These are phyloP conservation scores for Caenorhabditis panamensis DNA, from an alignment of 2,888 invertebrate species.

Conservation along the genomic window DNA sequence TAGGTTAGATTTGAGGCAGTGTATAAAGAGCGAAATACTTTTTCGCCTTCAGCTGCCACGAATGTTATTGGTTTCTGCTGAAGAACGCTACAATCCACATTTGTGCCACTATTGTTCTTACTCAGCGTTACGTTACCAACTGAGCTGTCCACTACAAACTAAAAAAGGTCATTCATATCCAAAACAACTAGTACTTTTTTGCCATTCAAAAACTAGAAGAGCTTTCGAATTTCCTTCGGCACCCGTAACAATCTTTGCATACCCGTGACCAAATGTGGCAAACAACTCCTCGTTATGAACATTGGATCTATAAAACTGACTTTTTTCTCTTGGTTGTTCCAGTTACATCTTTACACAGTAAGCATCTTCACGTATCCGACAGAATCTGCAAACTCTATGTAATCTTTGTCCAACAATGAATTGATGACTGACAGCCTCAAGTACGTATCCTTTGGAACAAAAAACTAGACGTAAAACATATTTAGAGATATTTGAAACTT, in stretches of 20 bases:
- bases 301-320: constrained; percentile 2
- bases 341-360: constrained; percentile 26
- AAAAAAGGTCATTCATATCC: too few relatives aligned
- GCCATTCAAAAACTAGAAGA: constrained; percentile 45
- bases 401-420: constrained; percentile 33
- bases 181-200: too few relatives aligned
- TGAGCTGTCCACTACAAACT: too few relatives aligned
- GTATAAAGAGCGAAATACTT: constrained; percentile 3
- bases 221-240: constrained; percentile 42
- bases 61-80: constrained; percentile 39
- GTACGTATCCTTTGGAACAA: constrained; percentile 32
- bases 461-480: constrained; percentile 24
- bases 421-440: constrained; percentile 43
- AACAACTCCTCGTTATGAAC: constrained; percentile 52
- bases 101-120: constrained; percentile 42
- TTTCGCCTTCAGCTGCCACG: constrained; percentile 16
- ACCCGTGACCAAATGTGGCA: constrained; percentile 35
- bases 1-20: not conserved
- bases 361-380: constrained; percentile 39
- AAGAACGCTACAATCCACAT: constrained; percentile 36
- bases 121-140: too few relatives aligned
- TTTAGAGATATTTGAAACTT: too few relatives aligned
- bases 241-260: constrained; percentile 21
- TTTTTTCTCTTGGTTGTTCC: not conserved
- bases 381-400: constrained; percentile 48